Evolutionary conservation across 1,140 invertebrate genomes (phyloP).

Genomic region (Bombus huntii): DNA sequence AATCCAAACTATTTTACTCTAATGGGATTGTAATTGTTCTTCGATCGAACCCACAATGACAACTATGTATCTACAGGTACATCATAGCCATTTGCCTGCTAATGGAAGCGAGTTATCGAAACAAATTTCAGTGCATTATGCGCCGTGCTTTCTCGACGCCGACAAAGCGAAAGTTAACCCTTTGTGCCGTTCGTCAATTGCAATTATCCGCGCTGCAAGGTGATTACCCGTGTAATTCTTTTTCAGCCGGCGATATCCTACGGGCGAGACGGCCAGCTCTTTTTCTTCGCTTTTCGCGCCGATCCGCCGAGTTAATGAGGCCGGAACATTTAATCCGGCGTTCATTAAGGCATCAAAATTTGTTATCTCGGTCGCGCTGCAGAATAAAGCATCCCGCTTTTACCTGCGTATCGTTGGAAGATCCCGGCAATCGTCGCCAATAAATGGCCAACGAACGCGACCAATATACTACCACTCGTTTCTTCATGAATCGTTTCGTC

Average conservation of each 20-base stretch:
- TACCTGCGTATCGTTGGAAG: neutral
- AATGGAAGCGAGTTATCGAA: constrained; percentile 15
- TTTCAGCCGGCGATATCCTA: constrained; percentile 30
- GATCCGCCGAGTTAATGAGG: constrained; percentile 35
- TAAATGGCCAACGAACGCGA: constrained; percentile 6
- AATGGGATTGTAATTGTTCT: neutral
- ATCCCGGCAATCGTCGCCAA: neutral
- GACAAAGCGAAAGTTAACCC: constrained; percentile 26
- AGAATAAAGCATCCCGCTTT: neutral
- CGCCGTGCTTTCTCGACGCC: neutral
- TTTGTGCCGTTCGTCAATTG: constrained; percentile 48
- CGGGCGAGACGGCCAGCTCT: neutral
- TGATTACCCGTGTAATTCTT: constrained; percentile 54
- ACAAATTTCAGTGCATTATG: constrained; percentile 25
- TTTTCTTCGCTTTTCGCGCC: constrained; percentile 8
- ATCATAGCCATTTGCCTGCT: neutral
- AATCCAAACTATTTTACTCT: neutral
- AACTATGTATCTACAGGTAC: neutral
- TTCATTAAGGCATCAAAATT: constrained; percentile 49
- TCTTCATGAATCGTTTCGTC: neutral
- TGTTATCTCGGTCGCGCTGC: constrained; percentile 3
- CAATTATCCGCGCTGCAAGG: constrained; percentile 38
- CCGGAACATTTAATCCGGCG: constrained; percentile 42
- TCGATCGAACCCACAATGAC: neutral
- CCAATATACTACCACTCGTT: neutral